A percentile compares a stretch with the other conserved stretches of the same genome.
Conservation (phyloP, 1,140 invertebrate genomes). For the Pectinophora gossypiella region DNA sequence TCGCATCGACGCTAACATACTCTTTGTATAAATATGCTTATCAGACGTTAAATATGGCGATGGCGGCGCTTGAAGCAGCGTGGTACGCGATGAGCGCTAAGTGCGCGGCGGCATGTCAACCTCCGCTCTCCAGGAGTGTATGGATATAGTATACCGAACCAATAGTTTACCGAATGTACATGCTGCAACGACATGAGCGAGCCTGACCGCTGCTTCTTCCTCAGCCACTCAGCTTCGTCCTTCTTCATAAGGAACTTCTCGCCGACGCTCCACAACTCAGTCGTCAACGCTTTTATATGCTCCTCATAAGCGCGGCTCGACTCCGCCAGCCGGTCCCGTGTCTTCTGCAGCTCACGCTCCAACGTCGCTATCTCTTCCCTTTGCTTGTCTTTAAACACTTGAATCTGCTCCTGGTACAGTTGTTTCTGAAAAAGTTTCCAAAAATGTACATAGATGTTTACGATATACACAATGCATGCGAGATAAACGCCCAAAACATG, state of each 20-base stretch:
- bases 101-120: too few species aligned
- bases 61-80: too few species aligned
- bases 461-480: background rate
- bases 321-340: conserved; percentile 72
- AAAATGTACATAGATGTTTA: too few species aligned
- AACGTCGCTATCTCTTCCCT: conserved; percentile 57
- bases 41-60: too few species aligned
- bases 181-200: conserved; percentile 65
- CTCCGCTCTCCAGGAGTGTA: too few species aligned
- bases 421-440: conserved; percentile 60
- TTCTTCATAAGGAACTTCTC: conserved; percentile 77
- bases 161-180: conserved; percentile 58
- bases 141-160: too few species aligned
- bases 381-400: conserved; percentile 64
- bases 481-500: conserved; percentile 7
- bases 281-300: conserved; percentile 73
- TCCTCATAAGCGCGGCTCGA: conserved; percentile 76
- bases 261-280: conserved; percentile 77
- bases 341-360: conserved; percentile 50
- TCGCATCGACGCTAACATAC: too few species aligned
- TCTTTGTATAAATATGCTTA: too few species aligned
- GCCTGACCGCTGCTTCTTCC: conserved; percentile 42
- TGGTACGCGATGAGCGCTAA: too few species aligned
- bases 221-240: conserved; percentile 74
- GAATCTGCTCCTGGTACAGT: conserved; percentile 75